A percentile compares a stretch with the other conserved stretches of the same genome.
Conservation (phyloP, 2,797 vertebrate species). For the Falco naumanni region DNA sequence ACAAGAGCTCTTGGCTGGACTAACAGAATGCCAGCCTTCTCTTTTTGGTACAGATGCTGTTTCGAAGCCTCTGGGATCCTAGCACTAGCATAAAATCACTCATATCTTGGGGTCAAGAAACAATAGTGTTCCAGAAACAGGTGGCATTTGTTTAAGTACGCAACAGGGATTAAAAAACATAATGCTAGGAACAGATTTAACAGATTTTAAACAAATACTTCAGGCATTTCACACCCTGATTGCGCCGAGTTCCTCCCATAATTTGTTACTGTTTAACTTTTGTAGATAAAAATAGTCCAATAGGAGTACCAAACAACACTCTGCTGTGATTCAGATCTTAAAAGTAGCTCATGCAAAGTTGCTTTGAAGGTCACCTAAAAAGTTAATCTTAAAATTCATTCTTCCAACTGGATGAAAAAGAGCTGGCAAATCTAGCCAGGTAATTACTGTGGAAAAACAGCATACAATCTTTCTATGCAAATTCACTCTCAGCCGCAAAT, state of each 20-base stretch:
- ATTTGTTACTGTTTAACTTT: background rate
- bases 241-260: background rate
- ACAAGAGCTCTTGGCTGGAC: background rate
- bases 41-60: background rate
- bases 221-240: background rate
- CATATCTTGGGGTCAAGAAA: background rate
- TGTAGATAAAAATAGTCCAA: constrained; percentile 3
- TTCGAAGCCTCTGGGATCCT: background rate
- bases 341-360: background rate
- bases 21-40: background rate
- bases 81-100: background rate
- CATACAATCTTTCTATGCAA: background rate
- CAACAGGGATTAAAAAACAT: background rate
- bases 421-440: background rate
- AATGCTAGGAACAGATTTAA: background rate
- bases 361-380: background rate
- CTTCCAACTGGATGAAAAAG: background rate
- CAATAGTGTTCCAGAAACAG: background rate
- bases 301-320: background rate
- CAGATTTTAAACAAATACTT: background rate
- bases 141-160: background rate
- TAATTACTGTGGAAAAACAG: background rate
- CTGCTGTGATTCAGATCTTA: background rate
- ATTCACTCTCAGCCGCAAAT: background rate
- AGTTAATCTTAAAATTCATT: background rate